Base-by-base conservation (phyloP, 2,113 vertebrate genomes). In the Ictalurus furcatus region DNA sequence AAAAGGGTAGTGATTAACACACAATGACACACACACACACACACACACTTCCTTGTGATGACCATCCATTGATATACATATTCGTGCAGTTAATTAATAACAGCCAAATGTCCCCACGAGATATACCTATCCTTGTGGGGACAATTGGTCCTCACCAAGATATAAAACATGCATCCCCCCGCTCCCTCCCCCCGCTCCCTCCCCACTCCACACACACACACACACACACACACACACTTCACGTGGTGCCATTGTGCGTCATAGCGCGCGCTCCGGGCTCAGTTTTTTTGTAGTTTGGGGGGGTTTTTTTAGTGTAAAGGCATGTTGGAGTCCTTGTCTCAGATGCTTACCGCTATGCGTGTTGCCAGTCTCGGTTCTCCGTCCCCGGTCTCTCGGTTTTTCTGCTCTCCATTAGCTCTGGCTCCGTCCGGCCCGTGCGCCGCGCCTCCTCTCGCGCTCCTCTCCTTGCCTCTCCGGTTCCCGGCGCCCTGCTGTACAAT, bases 401-500 rank as follows among this genome's bases (percentile, higher is more conserved):
- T 95, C 73, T 92, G 95, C 65, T 97, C 97, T 1, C 96, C 96
- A 65, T 96, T 97, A 91, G 95, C 90, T 87, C 96, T 96, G 94
- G 88, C 90, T 92, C 94, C 95, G 40, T 97, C 95, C 19, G 94
- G 91, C 34, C 94, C 93, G 67, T 91, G 96, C 84, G 92, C 94
- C 93, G 92, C 91, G 8, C 95, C 61, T 92, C 90, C 94, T 90
- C 97, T 96, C 93, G 93, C 78, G 90, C 97, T 76, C n/a, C 85
- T 25, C 56, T 87, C 96, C 61, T 97, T 98, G 30, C 93, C 80
- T 91, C 96, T 97, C 28, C 97, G 93, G 92, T 87, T 95, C 40
- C 96, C 97, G 0, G 97, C 95, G 54, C 97, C 97, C 44, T 98
- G 97, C 81, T 98, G 97, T 67, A 98, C 97, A 2, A 99, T 96